phyloP scores from a whole-genome alignment of 2,888 invertebrate genomes.

The Myathropa florea region DNA sequence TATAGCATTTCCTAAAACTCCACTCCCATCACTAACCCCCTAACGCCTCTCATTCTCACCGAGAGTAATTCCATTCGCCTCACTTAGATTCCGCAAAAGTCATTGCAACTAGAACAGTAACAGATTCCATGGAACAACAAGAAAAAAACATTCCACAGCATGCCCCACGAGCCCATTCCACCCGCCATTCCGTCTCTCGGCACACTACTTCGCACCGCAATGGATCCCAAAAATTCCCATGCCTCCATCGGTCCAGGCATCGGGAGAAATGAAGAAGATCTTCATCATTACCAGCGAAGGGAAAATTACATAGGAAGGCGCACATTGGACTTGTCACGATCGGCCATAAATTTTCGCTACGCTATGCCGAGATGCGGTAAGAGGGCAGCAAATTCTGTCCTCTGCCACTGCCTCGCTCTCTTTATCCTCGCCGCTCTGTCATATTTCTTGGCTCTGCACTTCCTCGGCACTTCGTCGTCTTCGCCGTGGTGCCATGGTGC shows the following conservation, averaged over 20 bases:
- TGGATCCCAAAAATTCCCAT: constrained; percentile 66
- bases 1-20: too few relatives aligned
- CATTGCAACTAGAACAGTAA: neutral
- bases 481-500: neutral
- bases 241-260: constrained; percentile 53
- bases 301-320: constrained; percentile 74
- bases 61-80: neutral
- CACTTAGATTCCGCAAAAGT: neutral
- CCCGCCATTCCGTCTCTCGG: neutral
- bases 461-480: neutral
- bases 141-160: neutral
- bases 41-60: neutral
- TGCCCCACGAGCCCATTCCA: neutral
- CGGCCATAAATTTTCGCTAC: constrained; percentile 72
- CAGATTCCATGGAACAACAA: neutral
- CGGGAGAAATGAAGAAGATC: constrained; percentile 62
- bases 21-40: neutral
- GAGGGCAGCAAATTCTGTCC: constrained; percentile 29
- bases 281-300: constrained; percentile 69
- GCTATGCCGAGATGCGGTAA: constrained; percentile 50
- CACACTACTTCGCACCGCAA: constrained; percentile 15
- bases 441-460: constrained; percentile 17
- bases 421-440: neutral
- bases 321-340: constrained; percentile 73
- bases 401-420: neutral